These are phyloP conservation scores for Drosophila sproati DNA, from an alignment of 1,140 invertebrate genomes.

Conservation along the genomic window DNA sequence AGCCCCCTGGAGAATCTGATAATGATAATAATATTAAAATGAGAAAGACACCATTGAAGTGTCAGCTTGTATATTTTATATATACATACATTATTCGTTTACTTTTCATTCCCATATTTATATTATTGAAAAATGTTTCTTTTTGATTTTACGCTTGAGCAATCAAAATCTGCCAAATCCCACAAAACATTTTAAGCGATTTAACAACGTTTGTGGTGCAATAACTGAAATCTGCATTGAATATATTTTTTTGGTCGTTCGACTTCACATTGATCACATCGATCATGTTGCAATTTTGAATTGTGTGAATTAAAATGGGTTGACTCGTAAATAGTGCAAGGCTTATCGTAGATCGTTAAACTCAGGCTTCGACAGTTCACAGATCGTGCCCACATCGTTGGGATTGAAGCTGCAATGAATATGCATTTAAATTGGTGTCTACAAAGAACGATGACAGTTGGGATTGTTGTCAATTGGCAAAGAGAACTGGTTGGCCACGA, in stretches of 20 bases:
- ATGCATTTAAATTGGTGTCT: slow-evolving; percentile 35
- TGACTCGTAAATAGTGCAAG: slow-evolving; percentile 1
- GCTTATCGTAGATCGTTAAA: slow-evolving; percentile 17
- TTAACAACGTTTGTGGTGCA: background rate
- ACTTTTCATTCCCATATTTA: too few species aligned
- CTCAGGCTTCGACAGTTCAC: slow-evolving; percentile 19
- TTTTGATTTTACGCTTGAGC: too few species aligned
- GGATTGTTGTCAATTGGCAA: slow-evolving; percentile 8
- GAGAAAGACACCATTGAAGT: too few species aligned
- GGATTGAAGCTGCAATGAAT: slow-evolving; percentile 46
- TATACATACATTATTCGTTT: too few species aligned
- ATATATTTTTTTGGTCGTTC: slow-evolving; percentile 6
- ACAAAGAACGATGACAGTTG: slow-evolving; percentile 17
- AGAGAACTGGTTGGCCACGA: slow-evolving; percentile 56
- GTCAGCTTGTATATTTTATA: too few species aligned
- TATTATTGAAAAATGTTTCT: too few species aligned
- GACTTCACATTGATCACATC: background rate
- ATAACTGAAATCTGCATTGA: background rate
- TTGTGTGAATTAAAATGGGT: slow-evolving; percentile 5
- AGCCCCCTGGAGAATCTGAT: background rate
- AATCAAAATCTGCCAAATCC: too few species aligned
- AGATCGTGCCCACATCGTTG: slow-evolving; percentile 66
- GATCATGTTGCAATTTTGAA: slow-evolving; percentile 21
- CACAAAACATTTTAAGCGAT: too few species aligned
- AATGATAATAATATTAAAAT: too few species aligned